These are phyloP conservation scores for Drosophila biarmipes DNA, from an alignment of 1,140 invertebrate genomes.

Conservation along the genomic window DNA sequence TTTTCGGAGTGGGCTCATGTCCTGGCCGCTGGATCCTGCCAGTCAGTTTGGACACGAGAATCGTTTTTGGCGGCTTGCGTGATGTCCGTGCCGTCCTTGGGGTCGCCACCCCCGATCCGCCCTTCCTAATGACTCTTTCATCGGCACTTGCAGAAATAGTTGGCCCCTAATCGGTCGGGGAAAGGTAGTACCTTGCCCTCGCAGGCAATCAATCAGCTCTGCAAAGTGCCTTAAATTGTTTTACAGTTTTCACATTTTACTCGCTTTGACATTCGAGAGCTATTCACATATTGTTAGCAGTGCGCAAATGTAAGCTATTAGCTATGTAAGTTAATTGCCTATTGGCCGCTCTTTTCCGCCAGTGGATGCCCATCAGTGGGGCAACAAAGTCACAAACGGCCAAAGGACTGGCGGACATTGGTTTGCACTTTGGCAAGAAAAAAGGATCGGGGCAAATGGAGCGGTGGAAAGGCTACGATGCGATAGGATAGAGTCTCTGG, in stretches of 20 bases:
- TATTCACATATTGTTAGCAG: no score
- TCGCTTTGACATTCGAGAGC: no score
- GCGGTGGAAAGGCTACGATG: slow-evolving; percentile 17
- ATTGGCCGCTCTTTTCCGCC: background rate
- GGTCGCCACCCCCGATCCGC: background rate
- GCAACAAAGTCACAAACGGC: slow-evolving; percentile 27
- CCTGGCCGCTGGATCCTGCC: slow-evolving; percentile 24
- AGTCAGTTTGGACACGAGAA: slow-evolving; percentile 52
- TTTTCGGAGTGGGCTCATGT: slow-evolving; percentile 10
- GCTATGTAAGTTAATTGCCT: no score
- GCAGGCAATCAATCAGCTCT: no score
- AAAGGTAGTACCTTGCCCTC: background rate
- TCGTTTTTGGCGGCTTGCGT: slow-evolving; percentile 53
- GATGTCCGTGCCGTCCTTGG: slow-evolving; percentile 11
- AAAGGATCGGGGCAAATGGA: background rate
- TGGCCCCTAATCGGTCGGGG: background rate
- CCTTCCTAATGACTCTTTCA: background rate
- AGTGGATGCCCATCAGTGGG: slow-evolving; percentile 23
- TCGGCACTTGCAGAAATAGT: slow-evolving; percentile 1
- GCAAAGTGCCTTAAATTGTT: no score
- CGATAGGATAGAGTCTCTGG: slow-evolving; percentile 16
- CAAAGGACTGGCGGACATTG: slow-evolving; percentile 22
- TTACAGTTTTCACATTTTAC: no score
- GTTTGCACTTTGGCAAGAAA: slow-evolving; percentile 39
- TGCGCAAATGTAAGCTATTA: no score